phyloP scores from a whole-genome alignment of 2,113 vertebrate genomes.

The Marmota flaviventris region DNA sequence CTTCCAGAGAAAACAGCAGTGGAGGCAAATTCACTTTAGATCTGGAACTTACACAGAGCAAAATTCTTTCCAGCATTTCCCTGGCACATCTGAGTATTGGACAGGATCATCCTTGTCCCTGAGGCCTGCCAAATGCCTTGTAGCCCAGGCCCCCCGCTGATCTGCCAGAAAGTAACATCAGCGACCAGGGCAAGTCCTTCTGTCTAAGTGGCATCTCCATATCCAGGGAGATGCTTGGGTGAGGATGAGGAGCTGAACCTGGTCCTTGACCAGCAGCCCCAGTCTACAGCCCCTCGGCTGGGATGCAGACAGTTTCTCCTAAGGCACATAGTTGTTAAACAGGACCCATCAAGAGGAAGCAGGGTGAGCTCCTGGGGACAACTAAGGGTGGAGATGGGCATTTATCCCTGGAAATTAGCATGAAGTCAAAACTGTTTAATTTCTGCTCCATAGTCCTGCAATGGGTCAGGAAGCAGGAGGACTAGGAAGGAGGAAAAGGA shows the following conservation, averaged over 20 bases:
- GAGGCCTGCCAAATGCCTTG: neutral
- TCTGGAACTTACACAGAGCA: neutral
- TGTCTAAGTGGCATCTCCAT: neutral
- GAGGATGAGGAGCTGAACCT: neutral
- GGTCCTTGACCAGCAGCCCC: neutral
- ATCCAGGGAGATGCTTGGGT: neutral
- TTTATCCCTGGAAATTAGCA: neutral
- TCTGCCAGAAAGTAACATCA: neutral
- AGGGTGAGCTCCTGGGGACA: neutral
- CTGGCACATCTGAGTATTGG: neutral
- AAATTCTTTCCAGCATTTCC: neutral
- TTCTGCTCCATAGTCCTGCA: neutral
- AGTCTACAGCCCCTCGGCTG: neutral
- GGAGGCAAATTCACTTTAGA: neutral
- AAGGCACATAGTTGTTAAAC: neutral
- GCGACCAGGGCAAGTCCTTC: neutral
- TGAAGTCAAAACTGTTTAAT: neutral
- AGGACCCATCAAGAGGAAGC: neutral
- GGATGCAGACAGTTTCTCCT: neutral
- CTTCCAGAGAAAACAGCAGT: neutral
- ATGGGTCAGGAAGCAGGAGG: neutral
- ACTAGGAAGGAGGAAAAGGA: neutral
- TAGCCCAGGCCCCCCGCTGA: neutral
- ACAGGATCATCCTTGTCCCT: neutral
- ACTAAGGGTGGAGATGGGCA: neutral